Conservation (phyloP, 2,113 vertebrate species). For the Micronisus gabar region DNA sequence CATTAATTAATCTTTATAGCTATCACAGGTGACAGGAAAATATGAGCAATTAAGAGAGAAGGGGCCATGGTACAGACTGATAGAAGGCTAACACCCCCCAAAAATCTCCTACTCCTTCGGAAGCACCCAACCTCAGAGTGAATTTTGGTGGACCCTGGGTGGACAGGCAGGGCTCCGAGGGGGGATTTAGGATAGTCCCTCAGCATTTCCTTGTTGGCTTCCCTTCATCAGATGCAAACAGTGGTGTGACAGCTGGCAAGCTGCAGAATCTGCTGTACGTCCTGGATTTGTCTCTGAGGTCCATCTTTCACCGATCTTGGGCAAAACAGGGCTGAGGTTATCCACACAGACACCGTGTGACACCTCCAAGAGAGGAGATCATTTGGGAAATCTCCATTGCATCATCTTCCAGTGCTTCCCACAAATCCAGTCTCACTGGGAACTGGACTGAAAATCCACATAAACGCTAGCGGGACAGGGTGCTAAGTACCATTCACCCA, state of each 20-base stretch:
- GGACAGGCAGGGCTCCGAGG: neutral
- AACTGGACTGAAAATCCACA: neutral
- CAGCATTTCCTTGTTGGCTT: neutral
- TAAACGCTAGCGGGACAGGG: rapidly evolving
- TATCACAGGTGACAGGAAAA: neutral
- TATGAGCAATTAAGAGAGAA: neutral
- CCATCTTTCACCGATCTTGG: neutral
- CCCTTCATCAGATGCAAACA: neutral
- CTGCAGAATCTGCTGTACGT: neutral
- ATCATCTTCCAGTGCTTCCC: neutral
- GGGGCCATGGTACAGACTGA: neutral
- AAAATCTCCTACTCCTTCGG: neutral
- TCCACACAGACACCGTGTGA: rapidly evolving
- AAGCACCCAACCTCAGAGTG: neutral
- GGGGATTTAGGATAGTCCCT: neutral
- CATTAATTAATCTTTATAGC: neutral
- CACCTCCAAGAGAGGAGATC: neutral
- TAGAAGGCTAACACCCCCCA: neutral
- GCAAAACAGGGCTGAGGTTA: neutral
- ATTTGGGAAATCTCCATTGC: neutral
- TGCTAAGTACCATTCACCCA: too few relatives aligned
- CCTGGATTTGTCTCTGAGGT: neutral
- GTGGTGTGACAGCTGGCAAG: neutral
- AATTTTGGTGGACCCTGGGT: neutral
- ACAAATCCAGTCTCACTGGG: neutral